Base-by-base conservation (phyloP, 2,113 vertebrate species). In the Colossoma macropomum region DNA sequence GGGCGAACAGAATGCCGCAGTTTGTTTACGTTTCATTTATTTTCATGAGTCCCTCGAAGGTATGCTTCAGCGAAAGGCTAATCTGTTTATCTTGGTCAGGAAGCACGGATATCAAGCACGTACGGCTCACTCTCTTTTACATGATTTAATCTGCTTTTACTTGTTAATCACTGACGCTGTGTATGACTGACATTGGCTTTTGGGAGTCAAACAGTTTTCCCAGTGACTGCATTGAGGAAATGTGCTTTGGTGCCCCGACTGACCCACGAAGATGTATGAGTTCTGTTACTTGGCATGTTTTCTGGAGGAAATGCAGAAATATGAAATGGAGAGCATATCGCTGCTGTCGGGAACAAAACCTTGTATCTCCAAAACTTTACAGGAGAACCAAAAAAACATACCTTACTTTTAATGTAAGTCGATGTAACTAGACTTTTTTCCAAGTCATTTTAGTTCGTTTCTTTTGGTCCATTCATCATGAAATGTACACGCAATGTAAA, bases 1-100 rank as follows among this genome's bases (percentile, higher is more conserved):
- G 23, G 34, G 23, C 68, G n/a, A 30, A 48, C 16, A 41, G 79
- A 15, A 56, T 32, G 32, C 34, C 52, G 21, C 59, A 72, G 79
- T 38, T 60, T 60, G 84, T 85, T 80, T 80, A 62, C 23, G 59
- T 83, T 88, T 81, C 11, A 81, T 38, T 82, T 78, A 68, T 82
- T 85, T 73, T 41, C 52, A 83, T 23, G 19, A 72, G 68, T 59
- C 48, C 50, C 41, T 38, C 66, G 1, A 3, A 27, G 30, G 23
- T 30, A 59, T 52, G 69, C 30, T 73, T 78, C n/a, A 50, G n/a
- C 63, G 41, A 69, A 63, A 72, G 75, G 56, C 38, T 83, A 70
- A 83, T 78, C 34, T 83, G 82, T 74, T 73, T 32, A 62, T 84
- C 30, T 84, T 54, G 50, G 48, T 65, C 32, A 16, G 50, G 62